A percentile compares a stretch with the other conserved stretches of the same genome.
Evolutionary conservation across 2,888 invertebrate species (phyloP).

Genomic region (Cephalotes varians): DNA sequence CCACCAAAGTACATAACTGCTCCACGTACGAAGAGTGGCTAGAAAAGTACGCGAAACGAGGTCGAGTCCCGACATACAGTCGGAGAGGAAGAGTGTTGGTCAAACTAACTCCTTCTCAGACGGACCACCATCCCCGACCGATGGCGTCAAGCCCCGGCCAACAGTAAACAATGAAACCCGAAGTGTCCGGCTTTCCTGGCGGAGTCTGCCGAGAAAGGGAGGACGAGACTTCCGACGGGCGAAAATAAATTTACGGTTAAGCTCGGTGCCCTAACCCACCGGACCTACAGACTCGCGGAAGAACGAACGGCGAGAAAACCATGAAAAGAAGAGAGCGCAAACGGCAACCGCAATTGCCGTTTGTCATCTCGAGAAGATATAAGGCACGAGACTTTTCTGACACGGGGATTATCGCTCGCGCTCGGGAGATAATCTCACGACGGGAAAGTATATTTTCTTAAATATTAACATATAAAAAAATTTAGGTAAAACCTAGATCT

Average conservation of each 20-base stretch:
- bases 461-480: constrained; percentile 33
- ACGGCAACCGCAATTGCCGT: constrained; percentile 60
- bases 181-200: constrained; percentile 74
- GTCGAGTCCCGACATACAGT: constrained; percentile 64
- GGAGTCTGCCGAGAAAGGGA: constrained; percentile 61
- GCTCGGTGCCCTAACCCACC: constrained; percentile 68
- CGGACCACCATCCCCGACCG: constrained; percentile 47
- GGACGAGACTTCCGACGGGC: constrained; percentile 76
- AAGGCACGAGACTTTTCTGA: constrained; percentile 46
- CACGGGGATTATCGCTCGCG: constrained; percentile 54
- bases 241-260: constrained; percentile 82
- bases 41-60: constrained; percentile 71
- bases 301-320: constrained; percentile 53
- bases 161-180: constrained; percentile 80
- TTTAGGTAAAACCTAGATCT: background rate
- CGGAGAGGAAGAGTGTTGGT: constrained; percentile 67
- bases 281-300: constrained; percentile 52
- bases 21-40: constrained; percentile 58
- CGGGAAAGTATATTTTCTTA: constrained; percentile 24
- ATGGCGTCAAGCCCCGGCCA: constrained; percentile 48
- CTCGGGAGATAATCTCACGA: constrained; percentile 23
- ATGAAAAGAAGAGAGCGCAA: constrained; percentile 46
- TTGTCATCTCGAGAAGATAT: constrained; percentile 66
- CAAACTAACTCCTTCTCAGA: constrained; percentile 67
- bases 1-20: constrained; percentile 30